A percentile compares a stretch with the other conserved stretches of the same genome.
These are phyloP conservation scores for Sylvia borin DNA, from an alignment of 2,797 vertebrate species.

Conservation along the genomic window DNA sequence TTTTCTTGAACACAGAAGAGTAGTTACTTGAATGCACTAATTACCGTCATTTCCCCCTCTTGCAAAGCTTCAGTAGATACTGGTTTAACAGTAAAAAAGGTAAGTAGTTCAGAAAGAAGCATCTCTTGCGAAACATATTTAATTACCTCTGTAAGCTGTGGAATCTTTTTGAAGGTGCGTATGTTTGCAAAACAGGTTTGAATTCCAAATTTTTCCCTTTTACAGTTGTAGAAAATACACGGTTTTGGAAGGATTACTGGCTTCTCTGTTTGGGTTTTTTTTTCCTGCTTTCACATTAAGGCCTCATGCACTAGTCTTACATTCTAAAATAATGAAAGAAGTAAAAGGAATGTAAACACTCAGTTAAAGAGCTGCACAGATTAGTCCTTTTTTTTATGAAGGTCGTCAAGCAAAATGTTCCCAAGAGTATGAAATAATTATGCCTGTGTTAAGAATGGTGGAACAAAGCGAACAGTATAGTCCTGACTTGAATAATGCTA, in stretches of 20 bases:
- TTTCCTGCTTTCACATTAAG: background rate
- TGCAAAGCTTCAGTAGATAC: background rate
- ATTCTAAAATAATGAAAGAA: background rate
- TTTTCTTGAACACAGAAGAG: background rate
- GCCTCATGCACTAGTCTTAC: background rate
- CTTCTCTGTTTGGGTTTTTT: background rate
- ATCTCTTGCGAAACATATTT: background rate
- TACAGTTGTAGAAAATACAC: background rate
- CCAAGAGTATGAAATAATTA: background rate
- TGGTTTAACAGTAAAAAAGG: background rate
- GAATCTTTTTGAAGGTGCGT: background rate
- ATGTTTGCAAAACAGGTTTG: background rate
- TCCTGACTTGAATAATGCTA: constrained; percentile 16
- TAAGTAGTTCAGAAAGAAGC: background rate
- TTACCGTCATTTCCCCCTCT: background rate
- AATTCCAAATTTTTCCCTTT: background rate
- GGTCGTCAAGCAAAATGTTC: background rate
- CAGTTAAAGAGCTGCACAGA: background rate
- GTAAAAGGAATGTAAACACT: background rate
- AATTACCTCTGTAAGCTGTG: background rate
- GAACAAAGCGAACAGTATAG: background rate
- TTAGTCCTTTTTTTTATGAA: background rate
- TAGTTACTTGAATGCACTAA: background rate
- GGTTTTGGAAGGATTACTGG: background rate
- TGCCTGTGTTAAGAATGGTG: background rate